Percentiles rank a stretch among this genome's conserved stretches.
phyloP scores from a whole-genome alignment of 2,888 invertebrate species.

The Lamellibrachia columna region DNA sequence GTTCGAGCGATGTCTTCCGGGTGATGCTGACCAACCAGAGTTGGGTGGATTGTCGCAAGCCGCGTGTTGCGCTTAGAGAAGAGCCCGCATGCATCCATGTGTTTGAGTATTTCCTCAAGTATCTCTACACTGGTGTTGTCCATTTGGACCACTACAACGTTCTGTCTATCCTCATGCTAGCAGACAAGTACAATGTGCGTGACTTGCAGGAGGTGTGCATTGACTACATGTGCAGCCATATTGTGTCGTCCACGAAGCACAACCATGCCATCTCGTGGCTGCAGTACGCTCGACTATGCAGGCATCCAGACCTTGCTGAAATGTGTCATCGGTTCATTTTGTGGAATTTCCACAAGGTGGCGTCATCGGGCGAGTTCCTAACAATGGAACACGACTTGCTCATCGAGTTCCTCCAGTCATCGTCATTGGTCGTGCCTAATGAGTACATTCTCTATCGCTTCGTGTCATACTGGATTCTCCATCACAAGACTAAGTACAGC shows the following conservation, averaged over 20 bases:
- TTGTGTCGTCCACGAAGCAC: constrained; percentile 83
- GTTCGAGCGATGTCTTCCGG: constrained; percentile 92
- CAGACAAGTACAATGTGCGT: constrained; percentile 94
- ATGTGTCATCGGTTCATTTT: constrained; percentile 71
- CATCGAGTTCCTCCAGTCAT: constrained; percentile 75
- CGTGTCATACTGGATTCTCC: constrained; percentile 81
- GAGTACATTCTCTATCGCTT: constrained; percentile 85
- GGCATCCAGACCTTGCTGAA: constrained; percentile 75
- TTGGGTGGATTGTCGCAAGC: constrained; percentile 91
- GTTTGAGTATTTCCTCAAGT: constrained; percentile 88
- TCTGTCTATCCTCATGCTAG: constrained; percentile 86
- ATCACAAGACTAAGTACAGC: constrained; percentile 72
- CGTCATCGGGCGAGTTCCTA: constrained; percentile 81
- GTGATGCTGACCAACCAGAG: constrained; percentile 95
- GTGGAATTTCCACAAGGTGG: constrained; percentile 88
- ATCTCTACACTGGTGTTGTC: constrained; percentile 91
- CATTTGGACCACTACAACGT: constrained; percentile 85
- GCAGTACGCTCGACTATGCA: constrained; percentile 87
- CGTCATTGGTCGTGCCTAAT: constrained; percentile 87
- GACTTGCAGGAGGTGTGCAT: constrained; percentile 86
- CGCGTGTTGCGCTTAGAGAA: constrained; percentile 84
- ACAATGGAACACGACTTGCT: constrained; percentile 84
- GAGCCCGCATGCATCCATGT: constrained; percentile 84
- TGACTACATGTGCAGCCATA: constrained; percentile 86
- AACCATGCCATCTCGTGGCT: constrained; percentile 89